Conservation (phyloP, 2,888 invertebrate genomes). For the Orthosia incerta region DNA sequence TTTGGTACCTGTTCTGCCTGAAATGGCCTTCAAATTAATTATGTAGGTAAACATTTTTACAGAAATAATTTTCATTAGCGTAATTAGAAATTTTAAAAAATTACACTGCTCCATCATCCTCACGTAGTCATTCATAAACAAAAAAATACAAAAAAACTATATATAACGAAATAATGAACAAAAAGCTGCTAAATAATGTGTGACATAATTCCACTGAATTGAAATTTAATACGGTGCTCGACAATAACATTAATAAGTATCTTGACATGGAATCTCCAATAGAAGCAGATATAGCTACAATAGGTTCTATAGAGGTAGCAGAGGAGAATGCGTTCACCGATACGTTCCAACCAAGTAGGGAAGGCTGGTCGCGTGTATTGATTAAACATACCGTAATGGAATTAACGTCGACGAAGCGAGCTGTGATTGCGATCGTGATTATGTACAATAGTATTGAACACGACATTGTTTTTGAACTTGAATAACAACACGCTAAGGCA, state of each 20-base stretch:
- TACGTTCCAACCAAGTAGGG: conserved; percentile 14
- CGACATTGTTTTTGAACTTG: conserved; percentile 38
- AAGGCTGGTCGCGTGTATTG: conserved; percentile 69
- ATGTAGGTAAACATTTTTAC: background rate
- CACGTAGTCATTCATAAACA: background rate
- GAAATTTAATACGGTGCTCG: conserved; percentile 14
- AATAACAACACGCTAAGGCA: conserved; percentile 27
- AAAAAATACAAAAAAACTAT: background rate
- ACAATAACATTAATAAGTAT: conserved; percentile 32
- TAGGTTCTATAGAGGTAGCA: conserved; percentile 24
- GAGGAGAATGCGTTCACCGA: conserved; percentile 51
- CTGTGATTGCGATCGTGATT: conserved; percentile 53
- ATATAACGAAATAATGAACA: background rate
- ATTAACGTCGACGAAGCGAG: conserved; percentile 62
- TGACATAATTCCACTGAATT: conserved; percentile 22
- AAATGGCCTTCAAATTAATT: conserved; percentile 30
- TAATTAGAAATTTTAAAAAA: conserved; percentile 15
- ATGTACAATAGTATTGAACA: conserved; percentile 33
- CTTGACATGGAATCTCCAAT: conserved; percentile 40
- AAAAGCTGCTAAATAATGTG: background rate
- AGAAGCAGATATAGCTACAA: conserved; percentile 18
- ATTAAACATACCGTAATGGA: conserved; percentile 70
- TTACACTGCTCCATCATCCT: background rate
- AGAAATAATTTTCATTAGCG: conserved; percentile 5
- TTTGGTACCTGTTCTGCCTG: conserved; percentile 16